phyloP scores from a whole-genome alignment of 2,888 invertebrate species.

The Pyrrhosoma nymphula region DNA sequence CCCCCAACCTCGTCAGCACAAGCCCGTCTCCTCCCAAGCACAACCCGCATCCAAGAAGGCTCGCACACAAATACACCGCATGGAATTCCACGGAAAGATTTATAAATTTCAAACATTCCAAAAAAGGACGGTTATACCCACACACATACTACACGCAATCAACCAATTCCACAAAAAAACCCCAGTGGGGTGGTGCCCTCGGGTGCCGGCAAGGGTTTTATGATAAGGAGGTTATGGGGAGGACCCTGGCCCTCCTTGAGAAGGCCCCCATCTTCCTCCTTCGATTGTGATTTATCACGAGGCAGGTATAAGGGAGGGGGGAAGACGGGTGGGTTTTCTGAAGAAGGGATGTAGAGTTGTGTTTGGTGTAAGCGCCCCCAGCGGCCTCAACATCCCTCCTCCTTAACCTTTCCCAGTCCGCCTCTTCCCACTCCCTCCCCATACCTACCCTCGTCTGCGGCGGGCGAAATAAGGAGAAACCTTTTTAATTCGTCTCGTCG shows the following conservation, averaged over 20 bases:
- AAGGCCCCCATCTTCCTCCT: constrained; percentile 6
- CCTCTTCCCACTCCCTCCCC: not conserved
- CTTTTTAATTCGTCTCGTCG: constrained; percentile 30
- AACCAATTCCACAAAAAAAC: not conserved
- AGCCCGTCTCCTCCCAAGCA: not conserved
- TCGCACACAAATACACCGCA: not conserved
- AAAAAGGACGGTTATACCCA: not conserved
- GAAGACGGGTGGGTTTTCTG: not conserved
- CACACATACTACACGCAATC: not conserved
- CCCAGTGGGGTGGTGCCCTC: not conserved
- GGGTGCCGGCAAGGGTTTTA: constrained; percentile 43
- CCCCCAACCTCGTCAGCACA: not conserved
- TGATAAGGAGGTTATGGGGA: constrained; percentile 45
- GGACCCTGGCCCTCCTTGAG: not conserved
- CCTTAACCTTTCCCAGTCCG: not conserved
- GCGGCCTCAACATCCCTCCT: not conserved
- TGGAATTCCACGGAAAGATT: not conserved
- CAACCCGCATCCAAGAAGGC: not conserved
- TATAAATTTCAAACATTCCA: not conserved
- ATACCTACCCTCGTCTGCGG: not conserved
- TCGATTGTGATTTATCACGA: constrained; percentile 59
- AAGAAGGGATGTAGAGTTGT: not conserved
- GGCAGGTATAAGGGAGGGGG: not conserved
- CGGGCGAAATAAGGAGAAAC: not conserved
- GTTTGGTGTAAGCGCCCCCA: not conserved